phyloP scores from a whole-genome alignment of 2,113 vertebrate species.

The Chionodraco myersi region DNA sequence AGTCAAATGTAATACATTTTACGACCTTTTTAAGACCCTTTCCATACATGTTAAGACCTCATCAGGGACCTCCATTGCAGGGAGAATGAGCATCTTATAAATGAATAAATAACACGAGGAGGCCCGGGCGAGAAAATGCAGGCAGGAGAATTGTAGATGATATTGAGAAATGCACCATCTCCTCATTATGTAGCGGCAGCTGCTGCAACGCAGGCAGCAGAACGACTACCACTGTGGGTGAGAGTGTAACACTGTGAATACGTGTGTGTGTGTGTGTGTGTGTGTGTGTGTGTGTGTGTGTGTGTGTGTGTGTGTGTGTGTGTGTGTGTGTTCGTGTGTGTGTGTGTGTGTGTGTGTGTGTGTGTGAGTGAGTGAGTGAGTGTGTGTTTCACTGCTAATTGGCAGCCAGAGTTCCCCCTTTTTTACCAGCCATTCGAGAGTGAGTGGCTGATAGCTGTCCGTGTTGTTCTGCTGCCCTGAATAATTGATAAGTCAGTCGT shows the following conservation, averaged over 20 bases:
- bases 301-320: not conserved
- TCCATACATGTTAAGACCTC: too few relatives aligned
- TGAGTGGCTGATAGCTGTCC: constrained; percentile 72
- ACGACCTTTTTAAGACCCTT: too few relatives aligned
- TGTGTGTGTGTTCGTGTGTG: constrained; percentile 2
- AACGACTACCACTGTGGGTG: constrained; percentile 18
- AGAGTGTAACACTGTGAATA: not conserved
- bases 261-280: constrained; percentile 2
- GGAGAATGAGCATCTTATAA: constrained; percentile 15
- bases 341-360: not conserved
- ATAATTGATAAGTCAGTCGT: constrained; percentile 82
- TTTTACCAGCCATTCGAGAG: constrained; percentile 61
- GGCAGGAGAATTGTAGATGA: constrained; percentile 36
- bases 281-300: constrained; percentile 18
- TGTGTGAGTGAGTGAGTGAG: not conserved
- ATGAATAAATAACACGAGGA: constrained; percentile 13
- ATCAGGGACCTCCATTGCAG: too few relatives aligned
- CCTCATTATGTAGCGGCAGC: constrained; percentile 71
- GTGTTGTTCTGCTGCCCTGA: constrained; percentile 73
- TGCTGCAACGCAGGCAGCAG: constrained; percentile 39
- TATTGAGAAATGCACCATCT: constrained; percentile 55
- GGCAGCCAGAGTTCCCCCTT: constrained; percentile 68
- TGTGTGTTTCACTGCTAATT: constrained; percentile 67
- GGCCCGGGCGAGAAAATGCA: constrained; percentile 17
- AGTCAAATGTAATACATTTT: too few relatives aligned